phyloP scores from a whole-genome alignment of 2,888 invertebrate species.

The Amphipoea lucens region DNA sequence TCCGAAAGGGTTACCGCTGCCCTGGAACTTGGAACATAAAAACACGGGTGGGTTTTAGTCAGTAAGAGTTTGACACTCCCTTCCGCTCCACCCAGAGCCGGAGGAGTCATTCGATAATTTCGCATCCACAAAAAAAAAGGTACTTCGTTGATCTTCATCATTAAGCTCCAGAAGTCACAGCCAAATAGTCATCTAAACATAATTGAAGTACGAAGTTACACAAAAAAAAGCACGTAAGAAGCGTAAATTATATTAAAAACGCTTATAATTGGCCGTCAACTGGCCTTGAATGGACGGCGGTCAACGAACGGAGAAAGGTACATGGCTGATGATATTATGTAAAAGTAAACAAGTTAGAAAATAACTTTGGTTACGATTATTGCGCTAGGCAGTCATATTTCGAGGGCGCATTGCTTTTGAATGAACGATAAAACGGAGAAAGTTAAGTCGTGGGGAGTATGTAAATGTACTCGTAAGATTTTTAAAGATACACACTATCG shows the following conservation, averaged over 20 bases:
- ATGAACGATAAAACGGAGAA: conserved; percentile 53
- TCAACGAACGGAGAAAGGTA: conserved; percentile 82
- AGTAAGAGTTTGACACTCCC: no score
- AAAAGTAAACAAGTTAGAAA: conserved; percentile 76
- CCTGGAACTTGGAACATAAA: no score
- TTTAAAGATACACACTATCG: conserved; percentile 11
- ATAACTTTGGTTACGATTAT: conserved; percentile 66
- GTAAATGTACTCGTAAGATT: conserved; percentile 17
- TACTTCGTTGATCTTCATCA: not conserved
- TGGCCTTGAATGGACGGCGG: conserved; percentile 79
- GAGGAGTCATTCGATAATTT: no score
- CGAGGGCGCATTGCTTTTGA: conserved; percentile 52
- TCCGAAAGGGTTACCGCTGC: no score
- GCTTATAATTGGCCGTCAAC: conserved; percentile 72
- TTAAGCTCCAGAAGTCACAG: conserved; percentile 8
- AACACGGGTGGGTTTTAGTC: no score
- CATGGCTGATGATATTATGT: conserved; percentile 73
- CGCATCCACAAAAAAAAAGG: no score
- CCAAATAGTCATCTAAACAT: conserved; percentile 17
- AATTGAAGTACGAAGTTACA: conserved; percentile 21
- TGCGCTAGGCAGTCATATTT: conserved; percentile 60
- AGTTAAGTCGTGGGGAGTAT: conserved; percentile 38
- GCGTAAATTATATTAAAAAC: conserved; percentile 65
- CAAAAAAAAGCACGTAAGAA: conserved; percentile 38
- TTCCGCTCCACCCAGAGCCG: no score